Evolutionary conservation across 2,797 vertebrate species (phyloP).

Genomic region (Gallinago nigripennis): DNA sequence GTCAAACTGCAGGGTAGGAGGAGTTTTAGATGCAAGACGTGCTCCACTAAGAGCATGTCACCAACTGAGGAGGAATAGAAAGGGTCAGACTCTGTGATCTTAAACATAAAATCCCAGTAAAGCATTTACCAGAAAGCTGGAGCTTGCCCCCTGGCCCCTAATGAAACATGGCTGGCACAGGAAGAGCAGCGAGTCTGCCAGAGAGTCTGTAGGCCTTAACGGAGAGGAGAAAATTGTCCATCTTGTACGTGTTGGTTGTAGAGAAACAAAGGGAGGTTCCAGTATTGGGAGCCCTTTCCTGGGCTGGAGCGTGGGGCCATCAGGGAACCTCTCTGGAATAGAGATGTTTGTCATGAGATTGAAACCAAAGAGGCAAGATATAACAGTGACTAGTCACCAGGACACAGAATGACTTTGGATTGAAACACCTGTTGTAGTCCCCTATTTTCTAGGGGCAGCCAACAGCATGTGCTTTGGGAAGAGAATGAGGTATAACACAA

Average conservation of each 20-base stretch:
- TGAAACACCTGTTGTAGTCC: rapidly evolving
- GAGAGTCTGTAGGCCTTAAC: not conserved
- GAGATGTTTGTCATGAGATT: not conserved
- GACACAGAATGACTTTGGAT: not conserved
- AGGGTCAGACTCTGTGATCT: not conserved
- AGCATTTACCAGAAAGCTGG: not conserved
- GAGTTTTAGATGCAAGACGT: not conserved
- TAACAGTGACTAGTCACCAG: not conserved
- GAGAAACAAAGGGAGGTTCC: not conserved
- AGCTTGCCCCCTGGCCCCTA: not conserved
- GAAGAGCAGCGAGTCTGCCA: not conserved
- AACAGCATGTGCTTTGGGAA: not conserved
- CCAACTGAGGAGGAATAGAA: not conserved
- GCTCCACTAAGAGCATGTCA: not conserved
- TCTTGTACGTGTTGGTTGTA: rapidly evolving
- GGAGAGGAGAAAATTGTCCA: not conserved
- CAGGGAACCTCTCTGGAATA: rapidly evolving
- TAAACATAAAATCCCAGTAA: not conserved
- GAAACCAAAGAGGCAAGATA: too few species aligned
- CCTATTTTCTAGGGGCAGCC: not conserved
- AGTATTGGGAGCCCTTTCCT: not conserved
- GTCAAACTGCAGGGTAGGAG: not conserved
- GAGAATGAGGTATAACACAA: not conserved
- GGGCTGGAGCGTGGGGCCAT: too few species aligned
- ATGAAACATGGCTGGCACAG: not conserved